A percentile compares a stretch with the other conserved stretches of the same genome.
Evolutionary conservation across 1,140 invertebrate species (phyloP).

Genomic region (Drosophila busckii): DNA sequence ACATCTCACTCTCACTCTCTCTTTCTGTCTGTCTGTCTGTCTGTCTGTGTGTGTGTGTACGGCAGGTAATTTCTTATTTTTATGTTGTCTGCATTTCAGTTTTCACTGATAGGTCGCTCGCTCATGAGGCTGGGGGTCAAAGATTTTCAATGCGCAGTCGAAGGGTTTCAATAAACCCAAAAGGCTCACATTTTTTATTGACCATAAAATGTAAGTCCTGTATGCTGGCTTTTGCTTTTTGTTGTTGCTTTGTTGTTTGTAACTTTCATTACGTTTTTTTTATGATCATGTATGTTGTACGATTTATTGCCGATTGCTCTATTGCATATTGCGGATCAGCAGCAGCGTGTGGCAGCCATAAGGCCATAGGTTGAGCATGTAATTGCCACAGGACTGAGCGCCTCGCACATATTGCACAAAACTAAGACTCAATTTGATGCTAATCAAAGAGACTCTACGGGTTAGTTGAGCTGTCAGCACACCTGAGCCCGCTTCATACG

Average conservation of each 20-base stretch:
- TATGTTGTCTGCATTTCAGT: conserved; percentile 49
- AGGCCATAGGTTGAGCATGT: conserved; percentile 31
- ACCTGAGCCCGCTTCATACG: too few relatives aligned
- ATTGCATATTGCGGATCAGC: conserved; percentile 12
- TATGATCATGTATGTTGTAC: conserved; percentile 10
- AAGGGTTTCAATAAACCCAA: conserved; percentile 56
- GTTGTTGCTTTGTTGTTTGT: conserved; percentile 12
- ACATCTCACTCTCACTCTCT: conserved; percentile 14
- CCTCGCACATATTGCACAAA: conserved; percentile 4
- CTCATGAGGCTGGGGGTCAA: conserved; percentile 22
- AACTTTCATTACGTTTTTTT: conserved; percentile 44
- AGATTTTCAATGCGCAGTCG: conserved; percentile 57
- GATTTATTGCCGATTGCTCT: conserved; percentile 25
- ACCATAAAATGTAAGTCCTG: conserved; percentile 50
- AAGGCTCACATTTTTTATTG: conserved; percentile 60
- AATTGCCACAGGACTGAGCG: conserved; percentile 29
- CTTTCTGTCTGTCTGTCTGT: conserved; percentile 1
- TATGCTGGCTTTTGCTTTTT: conserved; percentile 3
- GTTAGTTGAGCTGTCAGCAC: too few relatives aligned
- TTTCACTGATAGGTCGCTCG: conserved; percentile 12
- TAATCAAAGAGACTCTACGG: too few relatives aligned
- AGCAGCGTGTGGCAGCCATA: conserved; percentile 1
- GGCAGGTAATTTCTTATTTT: conserved; percentile 55
- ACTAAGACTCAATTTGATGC: not conserved
- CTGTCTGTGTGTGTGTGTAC: conserved; percentile 4